Conservation (phyloP, 2,113 vertebrate species). For the Sylvia atricapilla region DNA sequence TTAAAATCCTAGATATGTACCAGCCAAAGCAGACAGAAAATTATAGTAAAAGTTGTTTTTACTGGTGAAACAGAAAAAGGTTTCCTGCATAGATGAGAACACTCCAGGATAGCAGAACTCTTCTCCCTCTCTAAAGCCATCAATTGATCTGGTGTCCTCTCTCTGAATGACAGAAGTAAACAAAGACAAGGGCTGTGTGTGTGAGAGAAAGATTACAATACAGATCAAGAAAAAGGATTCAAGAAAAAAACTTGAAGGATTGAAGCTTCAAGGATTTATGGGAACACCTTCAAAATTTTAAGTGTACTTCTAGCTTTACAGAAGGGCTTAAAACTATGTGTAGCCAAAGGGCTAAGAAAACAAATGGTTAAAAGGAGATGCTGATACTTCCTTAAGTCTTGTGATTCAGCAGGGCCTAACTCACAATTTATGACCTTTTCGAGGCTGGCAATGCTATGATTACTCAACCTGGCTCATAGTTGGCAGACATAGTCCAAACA, state of each 20-base stretch:
- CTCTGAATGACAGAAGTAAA: background rate
- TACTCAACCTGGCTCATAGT: constrained; percentile 39
- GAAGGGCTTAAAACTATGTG: background rate
- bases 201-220: background rate
- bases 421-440: background rate
- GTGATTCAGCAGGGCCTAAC: constrained; percentile 13
- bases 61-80: background rate
- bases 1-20: background rate
- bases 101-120: background rate
- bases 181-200: background rate
- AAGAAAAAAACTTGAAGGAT: background rate
- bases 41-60: background rate
- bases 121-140: background rate
- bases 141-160: background rate
- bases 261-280: background rate
- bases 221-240: background rate
- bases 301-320: background rate
- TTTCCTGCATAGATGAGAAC: background rate
- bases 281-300: background rate
- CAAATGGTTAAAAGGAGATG: constrained; percentile 19
- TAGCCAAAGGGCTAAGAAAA: background rate
- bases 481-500: constrained; percentile 50
- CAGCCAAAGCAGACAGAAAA: background rate
- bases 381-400: background rate
- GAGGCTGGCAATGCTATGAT: constrained; percentile 14